phyloP scores from a whole-genome alignment of 2,888 invertebrate species.

The Acanthosoma haemorrhoidale region DNA sequence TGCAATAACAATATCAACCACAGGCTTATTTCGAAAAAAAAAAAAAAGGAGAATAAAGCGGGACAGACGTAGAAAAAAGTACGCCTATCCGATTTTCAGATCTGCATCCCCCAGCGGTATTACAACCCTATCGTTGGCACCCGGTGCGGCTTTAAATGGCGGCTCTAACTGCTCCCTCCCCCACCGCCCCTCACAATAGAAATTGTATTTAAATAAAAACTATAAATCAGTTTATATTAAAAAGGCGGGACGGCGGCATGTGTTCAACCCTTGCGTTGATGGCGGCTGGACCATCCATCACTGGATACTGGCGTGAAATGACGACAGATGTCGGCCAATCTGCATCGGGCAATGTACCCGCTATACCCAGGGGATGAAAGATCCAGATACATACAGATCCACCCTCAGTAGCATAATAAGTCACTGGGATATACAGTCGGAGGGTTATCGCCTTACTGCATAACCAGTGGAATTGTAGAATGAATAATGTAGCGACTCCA shows the following conservation, averaged over 20 bases:
- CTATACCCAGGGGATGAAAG: not conserved
- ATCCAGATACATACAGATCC: not conserved
- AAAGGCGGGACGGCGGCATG: not conserved
- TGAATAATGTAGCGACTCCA: too few relatives aligned
- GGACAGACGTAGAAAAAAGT: not conserved
- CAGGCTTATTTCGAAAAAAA: not conserved
- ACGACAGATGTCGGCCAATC: not conserved
- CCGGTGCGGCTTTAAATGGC: conserved; percentile 2
- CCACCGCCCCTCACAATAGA: not conserved
- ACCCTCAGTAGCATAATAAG: too few relatives aligned
- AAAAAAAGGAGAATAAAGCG: not conserved
- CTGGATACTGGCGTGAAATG: conserved; percentile 1
- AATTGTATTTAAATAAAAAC: conserved; percentile 25
- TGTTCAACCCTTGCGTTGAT: not conserved
- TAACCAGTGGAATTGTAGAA: too few relatives aligned
- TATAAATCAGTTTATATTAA: conserved; percentile 21
- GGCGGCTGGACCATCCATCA: not conserved
- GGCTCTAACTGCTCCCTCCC: not conserved
- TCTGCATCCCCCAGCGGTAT: not conserved
- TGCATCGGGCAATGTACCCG: conserved; percentile 13
- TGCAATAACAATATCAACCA: not conserved
- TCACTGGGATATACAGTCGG: too few relatives aligned
- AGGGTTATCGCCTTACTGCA: too few relatives aligned
- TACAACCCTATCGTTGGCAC: not conserved
- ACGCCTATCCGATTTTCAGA: conserved; percentile 11